Conservation (phyloP, 2,797 vertebrate genomes). For the Euthynnus affinis region DNA sequence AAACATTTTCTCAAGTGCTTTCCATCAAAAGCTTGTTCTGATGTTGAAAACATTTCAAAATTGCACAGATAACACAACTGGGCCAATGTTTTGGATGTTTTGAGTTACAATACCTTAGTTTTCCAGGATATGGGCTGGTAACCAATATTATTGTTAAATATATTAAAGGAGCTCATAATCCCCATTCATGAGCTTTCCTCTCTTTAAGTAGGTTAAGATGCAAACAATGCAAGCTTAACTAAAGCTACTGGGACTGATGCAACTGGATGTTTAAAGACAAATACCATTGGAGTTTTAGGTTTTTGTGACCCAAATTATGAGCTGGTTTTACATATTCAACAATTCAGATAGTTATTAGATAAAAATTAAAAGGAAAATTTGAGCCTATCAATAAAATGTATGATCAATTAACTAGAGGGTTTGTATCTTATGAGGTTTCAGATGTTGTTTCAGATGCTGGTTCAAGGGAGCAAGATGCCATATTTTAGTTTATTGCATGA, state of each 20-base stretch:
- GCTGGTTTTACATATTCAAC: constrained; percentile 35
- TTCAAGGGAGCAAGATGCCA: background rate
- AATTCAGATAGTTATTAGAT: constrained; percentile 15
- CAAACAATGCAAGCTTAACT: constrained; percentile 55
- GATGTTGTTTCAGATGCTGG: background rate
- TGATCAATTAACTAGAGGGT: background rate
- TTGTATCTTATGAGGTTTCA: background rate
- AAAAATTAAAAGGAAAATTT: background rate
- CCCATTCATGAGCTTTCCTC: constrained; percentile 34
- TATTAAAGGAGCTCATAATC: constrained; percentile 27
- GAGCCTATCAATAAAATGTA: background rate
- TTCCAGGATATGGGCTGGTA: background rate
- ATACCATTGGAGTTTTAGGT: constrained; percentile 21
- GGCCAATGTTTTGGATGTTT: background rate
- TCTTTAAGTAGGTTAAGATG: constrained; percentile 59
- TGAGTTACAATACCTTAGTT: background rate
- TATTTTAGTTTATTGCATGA: background rate
- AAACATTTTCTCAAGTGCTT: constrained; percentile 27
- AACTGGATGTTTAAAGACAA: constrained; percentile 48
- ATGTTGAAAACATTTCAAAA: constrained; percentile 18
- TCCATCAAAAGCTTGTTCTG: constrained; percentile 5
- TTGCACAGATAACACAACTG: background rate
- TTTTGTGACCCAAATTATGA: constrained; percentile 42
- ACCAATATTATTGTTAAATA: constrained; percentile 27
- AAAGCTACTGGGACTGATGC: constrained; percentile 49